Conservation (phyloP, 1,140 invertebrate species). For the Globodera rostochiensis region DNA sequence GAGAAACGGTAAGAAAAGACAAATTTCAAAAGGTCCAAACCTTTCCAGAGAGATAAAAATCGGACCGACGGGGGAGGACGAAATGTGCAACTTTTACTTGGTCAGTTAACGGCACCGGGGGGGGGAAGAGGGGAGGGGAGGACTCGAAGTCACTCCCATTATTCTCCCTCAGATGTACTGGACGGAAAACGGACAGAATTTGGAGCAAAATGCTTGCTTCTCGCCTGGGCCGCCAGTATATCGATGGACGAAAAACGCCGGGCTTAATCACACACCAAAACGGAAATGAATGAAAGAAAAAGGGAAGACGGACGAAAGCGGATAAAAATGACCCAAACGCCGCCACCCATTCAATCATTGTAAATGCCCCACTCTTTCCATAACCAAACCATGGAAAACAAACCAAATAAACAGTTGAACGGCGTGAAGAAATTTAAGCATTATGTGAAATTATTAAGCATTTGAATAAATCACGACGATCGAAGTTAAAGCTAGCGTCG, state of each 20-base stretch:
- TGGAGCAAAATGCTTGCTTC: conserved; percentile 84
- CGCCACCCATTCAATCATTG: not conserved
- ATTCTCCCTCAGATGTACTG: conserved; percentile 79
- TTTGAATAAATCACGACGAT: too few relatives aligned
- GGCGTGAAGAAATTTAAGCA: too few relatives aligned
- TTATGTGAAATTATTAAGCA: too few relatives aligned
- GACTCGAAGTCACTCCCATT: conserved; percentile 11
- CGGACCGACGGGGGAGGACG: conserved; percentile 82
- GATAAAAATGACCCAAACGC: not conserved
- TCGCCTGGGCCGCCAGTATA: conserved; percentile 77
- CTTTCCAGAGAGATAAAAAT: conserved; percentile 47
- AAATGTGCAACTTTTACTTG: conserved; percentile 99
- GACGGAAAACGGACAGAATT: conserved; percentile 75
- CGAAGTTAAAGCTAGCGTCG: not conserved
- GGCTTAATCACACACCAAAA: conserved; percentile 79
- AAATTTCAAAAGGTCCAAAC: not conserved
- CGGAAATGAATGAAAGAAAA: conserved; percentile 7
- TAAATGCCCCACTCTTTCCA: not conserved
- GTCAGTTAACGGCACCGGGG: conserved; percentile 17
- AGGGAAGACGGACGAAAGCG: not conserved
- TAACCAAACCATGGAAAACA: not conserved
- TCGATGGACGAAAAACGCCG: conserved; percentile 75
- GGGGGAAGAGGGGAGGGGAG: not conserved
- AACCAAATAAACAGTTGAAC: too few relatives aligned
- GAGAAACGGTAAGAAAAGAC: conserved; percentile 69